A percentile compares a stretch with the other conserved stretches of the same genome.
Conservation (phyloP, 2,888 invertebrate genomes). For the Doris montereyensis region DNA sequence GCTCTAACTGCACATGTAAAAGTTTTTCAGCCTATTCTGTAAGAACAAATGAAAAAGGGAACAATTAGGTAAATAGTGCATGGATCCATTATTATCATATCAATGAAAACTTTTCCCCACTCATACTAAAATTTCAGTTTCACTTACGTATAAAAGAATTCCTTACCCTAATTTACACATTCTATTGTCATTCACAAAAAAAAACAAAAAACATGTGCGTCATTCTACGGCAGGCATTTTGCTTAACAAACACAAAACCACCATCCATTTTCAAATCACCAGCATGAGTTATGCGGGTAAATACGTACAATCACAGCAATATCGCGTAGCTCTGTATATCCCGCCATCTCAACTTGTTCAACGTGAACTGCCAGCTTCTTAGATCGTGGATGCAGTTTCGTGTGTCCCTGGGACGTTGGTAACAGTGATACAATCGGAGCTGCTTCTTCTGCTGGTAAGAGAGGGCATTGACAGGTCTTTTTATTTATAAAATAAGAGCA, state of each 20-base stretch:
- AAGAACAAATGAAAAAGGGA: slow-evolving; percentile 25
- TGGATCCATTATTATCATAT: neutral
- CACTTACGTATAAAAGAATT: no score
- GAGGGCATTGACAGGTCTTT: no score
- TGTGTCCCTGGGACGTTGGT: slow-evolving; percentile 46
- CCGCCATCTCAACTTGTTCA: slow-evolving; percentile 59
- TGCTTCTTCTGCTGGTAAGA: slow-evolving; percentile 41
- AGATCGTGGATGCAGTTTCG: slow-evolving; percentile 40
- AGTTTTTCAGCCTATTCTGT: slow-evolving; percentile 78
- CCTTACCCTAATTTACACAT: no score
- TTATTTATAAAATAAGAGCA: no score
- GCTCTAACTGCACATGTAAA: slow-evolving; percentile 79
- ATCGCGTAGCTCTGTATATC: slow-evolving; percentile 55
- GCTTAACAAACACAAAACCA: no score
- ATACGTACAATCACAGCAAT: no score
- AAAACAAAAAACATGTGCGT: no score
- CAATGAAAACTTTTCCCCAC: neutral
- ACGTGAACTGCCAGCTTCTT: slow-evolving; percentile 57
- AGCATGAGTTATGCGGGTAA: no score
- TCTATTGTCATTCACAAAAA: no score
- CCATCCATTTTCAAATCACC: no score
- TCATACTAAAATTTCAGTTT: neutral
- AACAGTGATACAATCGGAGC: slow-evolving; percentile 47
- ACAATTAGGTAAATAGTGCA: neutral
- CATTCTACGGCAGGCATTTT: no score